These are phyloP conservation scores for Alcis repandata DNA, from an alignment of 2,888 invertebrate genomes.

Conservation along the genomic window DNA sequence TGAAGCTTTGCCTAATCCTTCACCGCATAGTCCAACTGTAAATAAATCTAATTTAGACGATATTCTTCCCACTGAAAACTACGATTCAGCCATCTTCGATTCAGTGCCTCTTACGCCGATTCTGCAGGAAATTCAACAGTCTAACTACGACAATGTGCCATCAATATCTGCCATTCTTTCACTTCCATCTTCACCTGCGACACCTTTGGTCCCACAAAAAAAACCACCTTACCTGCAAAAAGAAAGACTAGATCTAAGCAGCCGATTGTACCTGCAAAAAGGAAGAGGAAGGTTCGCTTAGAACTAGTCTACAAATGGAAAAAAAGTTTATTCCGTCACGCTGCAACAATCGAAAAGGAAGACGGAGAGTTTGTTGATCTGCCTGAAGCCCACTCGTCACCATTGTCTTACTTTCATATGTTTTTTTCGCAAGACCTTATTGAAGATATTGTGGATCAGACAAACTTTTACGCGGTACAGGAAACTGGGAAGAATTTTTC, in stretches of 20 bases:
- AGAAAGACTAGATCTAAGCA: conserved; percentile 19
- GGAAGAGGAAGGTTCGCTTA: conserved; percentile 1
- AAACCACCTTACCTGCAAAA: conserved; percentile 1
- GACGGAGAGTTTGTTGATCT: conserved; percentile 8
- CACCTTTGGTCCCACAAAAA: conserved; percentile 2
- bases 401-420: conserved; percentile 20
- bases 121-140: conserved; percentile 13
- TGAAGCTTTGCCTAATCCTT: conserved; percentile 9
- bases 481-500: conserved; percentile 18
- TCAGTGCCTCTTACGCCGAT: conserved; percentile 20
- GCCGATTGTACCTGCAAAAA: conserved; percentile 19
- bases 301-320: conserved; percentile 18
- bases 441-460: conserved; percentile 23
- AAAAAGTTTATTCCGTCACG: conserved; percentile 16
- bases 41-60: conserved; percentile 10
- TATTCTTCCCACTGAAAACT: conserved; percentile 1
- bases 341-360: conserved; percentile 10
- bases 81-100: conserved; percentile 4
- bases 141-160: conserved; percentile 22
- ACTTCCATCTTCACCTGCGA: conserved; percentile 15
- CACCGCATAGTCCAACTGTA: conserved; percentile 9
- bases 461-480: conserved; percentile 27
- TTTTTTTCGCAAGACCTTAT: conserved; percentile 17
- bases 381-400: conserved; percentile 16
- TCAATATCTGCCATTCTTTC: conserved; percentile 26